Conservation (phyloP, 1,140 invertebrate genomes). For the Monochamus saltuarius region DNA sequence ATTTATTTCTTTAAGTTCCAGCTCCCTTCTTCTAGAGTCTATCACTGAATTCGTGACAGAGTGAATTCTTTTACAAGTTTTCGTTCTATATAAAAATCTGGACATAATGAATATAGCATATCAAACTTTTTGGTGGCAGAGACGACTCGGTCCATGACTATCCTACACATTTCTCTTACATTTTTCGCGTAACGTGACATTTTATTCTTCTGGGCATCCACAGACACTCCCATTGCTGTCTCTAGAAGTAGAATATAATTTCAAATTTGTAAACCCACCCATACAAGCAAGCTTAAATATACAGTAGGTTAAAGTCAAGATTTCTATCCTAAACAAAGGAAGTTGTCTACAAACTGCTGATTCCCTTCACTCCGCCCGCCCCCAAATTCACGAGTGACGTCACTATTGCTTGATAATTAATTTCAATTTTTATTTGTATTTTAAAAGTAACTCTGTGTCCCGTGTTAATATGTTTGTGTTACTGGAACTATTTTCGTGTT, state of each 20-base stretch:
- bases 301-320: background rate
- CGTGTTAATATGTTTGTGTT: too few species aligned
- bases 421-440: too few species aligned
- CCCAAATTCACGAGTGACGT: too few species aligned
- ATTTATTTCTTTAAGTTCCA: slow-evolving; percentile 21
- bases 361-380: too few species aligned
- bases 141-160: slow-evolving; percentile 50
- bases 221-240: slow-evolving; percentile 67
- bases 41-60: slow-evolving; percentile 53
- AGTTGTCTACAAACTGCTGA: too few species aligned
- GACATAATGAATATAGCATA: slow-evolving; percentile 33
- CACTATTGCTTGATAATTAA: too few species aligned
- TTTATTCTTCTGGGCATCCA: slow-evolving; percentile 67
- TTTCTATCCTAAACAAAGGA: background rate
- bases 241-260: too few species aligned
- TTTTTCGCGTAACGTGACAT: slow-evolving; percentile 74
- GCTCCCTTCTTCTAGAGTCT: slow-evolving; percentile 43
- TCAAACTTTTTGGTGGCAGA: slow-evolving; percentile 44
- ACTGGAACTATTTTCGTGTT: too few species aligned
- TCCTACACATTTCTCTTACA: slow-evolving; percentile 59
- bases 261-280: too few species aligned
- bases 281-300: slow-evolving; percentile 4
- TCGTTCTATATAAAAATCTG: slow-evolving; percentile 46
- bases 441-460: too few species aligned
- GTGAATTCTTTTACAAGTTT: slow-evolving; percentile 54